Base-by-base conservation (phyloP, 2,797 vertebrate genomes). In the Sylvia borin region DNA sequence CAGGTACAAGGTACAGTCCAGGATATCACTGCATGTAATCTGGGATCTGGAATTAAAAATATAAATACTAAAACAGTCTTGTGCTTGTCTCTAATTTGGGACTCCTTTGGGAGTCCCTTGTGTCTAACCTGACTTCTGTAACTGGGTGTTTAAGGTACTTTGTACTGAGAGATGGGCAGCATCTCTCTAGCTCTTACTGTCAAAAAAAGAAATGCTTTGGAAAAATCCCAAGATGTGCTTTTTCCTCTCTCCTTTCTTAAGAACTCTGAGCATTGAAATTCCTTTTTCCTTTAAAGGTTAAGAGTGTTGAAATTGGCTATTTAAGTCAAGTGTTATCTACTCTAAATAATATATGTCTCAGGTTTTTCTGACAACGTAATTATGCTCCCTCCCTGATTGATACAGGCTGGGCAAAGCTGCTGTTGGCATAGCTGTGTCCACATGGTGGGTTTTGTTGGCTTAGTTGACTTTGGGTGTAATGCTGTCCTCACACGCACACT, bases 211-310 rank as follows among this genome's bases (percentile, higher is more conserved):
- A 68, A 13, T 13, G 10, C n/a, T 89, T 43, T 72, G 34, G 81
- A 77, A 88, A 85, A 90, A 66, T 75, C 65, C 66, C 70, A 84
- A 76, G n/a, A 45, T 47, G 6, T 53, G 26, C 51, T 71, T 87
- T 95, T 88, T 38, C 60, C 48, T 57, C 40, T 51, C 36, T 68
- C 55, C 34, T 85, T 71, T 80, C 67, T 91, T 77, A 77, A 64
- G 51, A 5, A n/a, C 34, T 80, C 7, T 0, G 2, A 83, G 65
- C 25, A 25, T 43, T 88, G 70, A 75, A 88, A 81, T 62, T 58
- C 40, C 73, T 94, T 78, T n/a, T 93, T 93, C 54, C 78, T 81
- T 65, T 88, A 86, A 93, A 97, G 79, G 90, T 88, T 92, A 97
- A 29, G 47, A 53, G 48, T 91, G 70, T 92, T 94, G 83, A 92